A percentile compares a stretch with the other conserved stretches of the same genome.
Evolutionary conservation across 2,113 vertebrate species (phyloP).

Genomic region (Jaculus jaculus): DNA sequence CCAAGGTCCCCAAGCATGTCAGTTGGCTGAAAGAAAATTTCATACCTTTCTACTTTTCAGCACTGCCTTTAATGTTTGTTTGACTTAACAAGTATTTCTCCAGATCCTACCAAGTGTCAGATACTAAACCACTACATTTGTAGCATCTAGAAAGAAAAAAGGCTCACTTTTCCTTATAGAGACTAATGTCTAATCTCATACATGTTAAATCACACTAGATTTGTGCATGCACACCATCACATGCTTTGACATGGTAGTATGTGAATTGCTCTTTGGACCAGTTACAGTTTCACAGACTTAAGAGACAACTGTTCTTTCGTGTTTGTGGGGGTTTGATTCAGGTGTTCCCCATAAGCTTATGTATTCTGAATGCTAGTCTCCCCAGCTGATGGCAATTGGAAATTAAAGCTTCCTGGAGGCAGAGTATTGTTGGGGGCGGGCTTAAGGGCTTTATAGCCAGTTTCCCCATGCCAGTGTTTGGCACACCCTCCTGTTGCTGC

Average conservation of each 20-base stretch:
- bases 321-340: not conserved
- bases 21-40: not conserved
- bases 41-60: not conserved
- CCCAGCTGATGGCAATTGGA: too few relatives aligned
- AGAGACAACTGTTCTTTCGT: not conserved
- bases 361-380: too few relatives aligned
- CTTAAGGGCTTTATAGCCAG: too few relatives aligned
- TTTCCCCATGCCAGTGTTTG: too few relatives aligned
- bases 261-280: not conserved
- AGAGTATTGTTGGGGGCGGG: too few relatives aligned
- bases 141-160: not conserved
- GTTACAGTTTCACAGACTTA: not conserved
- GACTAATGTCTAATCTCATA: not conserved
- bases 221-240: not conserved
- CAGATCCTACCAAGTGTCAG: not conserved
- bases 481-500: too few relatives aligned
- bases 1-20: not conserved
- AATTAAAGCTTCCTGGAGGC: too few relatives aligned
- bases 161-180: not conserved
- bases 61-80: not conserved
- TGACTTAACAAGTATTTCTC: not conserved
- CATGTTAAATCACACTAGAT: slow-evolving; percentile 10
- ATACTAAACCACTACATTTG: not conserved
- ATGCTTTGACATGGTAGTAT: not conserved
- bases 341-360: too few relatives aligned